Evolutionary conservation across 2,113 vertebrate genomes (phyloP), one percentile per base, ranked within the genome.

Genomic region (Silurus meridionalis): DNA sequence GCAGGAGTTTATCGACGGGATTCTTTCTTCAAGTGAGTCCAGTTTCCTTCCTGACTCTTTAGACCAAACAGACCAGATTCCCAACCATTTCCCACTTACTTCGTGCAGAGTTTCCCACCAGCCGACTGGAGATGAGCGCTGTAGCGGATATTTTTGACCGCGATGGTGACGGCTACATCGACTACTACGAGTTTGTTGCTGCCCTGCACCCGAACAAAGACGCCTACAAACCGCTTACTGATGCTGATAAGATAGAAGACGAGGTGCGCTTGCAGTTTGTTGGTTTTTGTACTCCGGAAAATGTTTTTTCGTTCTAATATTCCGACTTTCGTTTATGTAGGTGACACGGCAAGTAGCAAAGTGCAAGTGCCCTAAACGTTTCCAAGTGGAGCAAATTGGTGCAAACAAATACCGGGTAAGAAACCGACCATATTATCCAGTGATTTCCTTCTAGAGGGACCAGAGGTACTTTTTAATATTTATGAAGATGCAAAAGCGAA

Each of bases 111-210:
- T 99, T 99, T 91, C 98, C 98, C 9, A 99, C 98, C 75, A 99
- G 97, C 53, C 96, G 98, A 3, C 92, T 99, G 89, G 98, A 99
- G 93, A 99, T 99, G 98, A 99, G 98, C 21, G 98, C 98, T 0
- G 98, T 99, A n/a, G 98, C 98, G 5, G 98, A 99, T 92, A 99
- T 99, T 89, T 99, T 99, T 90, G 98, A 99, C 91, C 94, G 98
- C 89, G 98, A 99, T 50, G 97, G 97, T 0, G 98, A 99, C 61
- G 98, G 98, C 25, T 99, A 99, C 91, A 99, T 99, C 17, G 98
- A 99, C 92, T 99, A 99, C 89, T 99, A 99, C 0, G 98, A 99
- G 91, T 99, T 99, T 94, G 97, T 99, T 89, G 98, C 98, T 4
- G 98, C 98, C 25, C 96, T 99, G 71, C 98, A 99, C 93, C 98